These are phyloP conservation scores for Oscheius onirici DNA, from an alignment of 2,888 invertebrate species.

Conservation along the genomic window DNA sequence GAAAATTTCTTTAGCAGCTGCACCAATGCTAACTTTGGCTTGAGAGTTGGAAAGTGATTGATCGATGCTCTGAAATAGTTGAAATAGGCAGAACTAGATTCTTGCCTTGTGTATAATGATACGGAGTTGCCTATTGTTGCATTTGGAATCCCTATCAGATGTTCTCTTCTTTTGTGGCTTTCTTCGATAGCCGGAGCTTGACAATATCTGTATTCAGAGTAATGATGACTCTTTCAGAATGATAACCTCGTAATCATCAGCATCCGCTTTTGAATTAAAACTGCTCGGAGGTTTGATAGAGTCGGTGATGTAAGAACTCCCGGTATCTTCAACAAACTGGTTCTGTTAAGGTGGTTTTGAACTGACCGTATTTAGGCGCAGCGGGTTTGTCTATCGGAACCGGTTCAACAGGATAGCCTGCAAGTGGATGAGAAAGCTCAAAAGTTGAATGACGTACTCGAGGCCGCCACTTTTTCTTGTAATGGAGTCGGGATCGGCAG, in stretches of 20 bases:
- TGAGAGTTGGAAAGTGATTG: not conserved
- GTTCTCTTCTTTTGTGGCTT: slow-evolving; percentile 4
- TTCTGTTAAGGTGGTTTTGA: not conserved
- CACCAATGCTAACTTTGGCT: slow-evolving; percentile 41
- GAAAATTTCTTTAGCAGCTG: slow-evolving; percentile 44
- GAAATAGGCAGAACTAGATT: too few relatives aligned
- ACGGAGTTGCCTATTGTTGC: not conserved
- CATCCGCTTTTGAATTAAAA: slow-evolving; percentile 13
- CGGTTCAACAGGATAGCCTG: slow-evolving; percentile 11
- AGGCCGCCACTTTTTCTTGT: slow-evolving; percentile 17
- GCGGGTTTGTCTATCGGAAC: slow-evolving; percentile 19
- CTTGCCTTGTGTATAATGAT: slow-evolving; percentile 9
- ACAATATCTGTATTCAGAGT: not conserved
- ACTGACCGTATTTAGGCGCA: slow-evolving; percentile 8
- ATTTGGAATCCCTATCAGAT: not conserved
- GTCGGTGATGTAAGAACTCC: not conserved
- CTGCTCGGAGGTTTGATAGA: not conserved
- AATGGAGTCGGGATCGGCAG: slow-evolving; percentile 5
- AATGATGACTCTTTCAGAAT: not conserved
- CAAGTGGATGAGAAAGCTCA: not conserved
- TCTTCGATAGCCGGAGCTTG: slow-evolving; percentile 6
- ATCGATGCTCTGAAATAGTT: not conserved
- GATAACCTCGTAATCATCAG: slow-evolving; percentile 11
- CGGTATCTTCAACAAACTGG: not conserved
- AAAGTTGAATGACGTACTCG: not conserved